Base-by-base conservation (phyloP, 2,888 invertebrate species). In the Mythimna pallens region DNA sequence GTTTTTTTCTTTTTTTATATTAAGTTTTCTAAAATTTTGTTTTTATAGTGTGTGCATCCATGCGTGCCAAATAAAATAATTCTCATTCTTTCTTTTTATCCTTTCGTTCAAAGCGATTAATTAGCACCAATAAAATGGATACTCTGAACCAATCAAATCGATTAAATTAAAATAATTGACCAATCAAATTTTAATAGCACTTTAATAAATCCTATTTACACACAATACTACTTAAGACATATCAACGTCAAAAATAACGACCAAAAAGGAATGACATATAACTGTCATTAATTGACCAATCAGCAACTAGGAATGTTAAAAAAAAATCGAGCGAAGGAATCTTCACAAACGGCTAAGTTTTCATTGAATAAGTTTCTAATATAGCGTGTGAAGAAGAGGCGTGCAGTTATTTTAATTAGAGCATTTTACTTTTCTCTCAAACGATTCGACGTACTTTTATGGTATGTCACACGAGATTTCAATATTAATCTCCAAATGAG, bases 371-470 rank as follows among this genome's bases (percentile, higher is more conserved):
- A 75, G 73, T 86, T 86, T 86, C 88, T 87, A 88, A 73, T 81
- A 71, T 86, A 2, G 84, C 86, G 86, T 86, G 86, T 47, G 3
- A 20, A 25, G 34, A 61, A 30, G 40, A 61, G 40, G 55, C 87
- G 76, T 81, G 84, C 82, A 78, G 69, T 25, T 30, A 79, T 79
- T 80, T 81, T 83, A 81, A 85, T 83, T 70, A 73, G 22, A 55
- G 55, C 69, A 84, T 86, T 86, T 84, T 85, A 82, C 81, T 82
- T 81, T 85, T 85, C 87, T 78, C 79, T 65, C 55, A 62, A 85
- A 81, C 73, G 65, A 80, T 82, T 86, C 52, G 20, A 59, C 3
- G 66, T 72, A 69, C 72, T 71, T 73, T 59, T 73, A 69, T 57
- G 68, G 72, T 70, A 76, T 89, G 79, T 83, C 47, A 80, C 85